These are phyloP conservation scores for Orthosia gracilis DNA, from an alignment of 2,888 invertebrate species.

Conservation along the genomic window DNA sequence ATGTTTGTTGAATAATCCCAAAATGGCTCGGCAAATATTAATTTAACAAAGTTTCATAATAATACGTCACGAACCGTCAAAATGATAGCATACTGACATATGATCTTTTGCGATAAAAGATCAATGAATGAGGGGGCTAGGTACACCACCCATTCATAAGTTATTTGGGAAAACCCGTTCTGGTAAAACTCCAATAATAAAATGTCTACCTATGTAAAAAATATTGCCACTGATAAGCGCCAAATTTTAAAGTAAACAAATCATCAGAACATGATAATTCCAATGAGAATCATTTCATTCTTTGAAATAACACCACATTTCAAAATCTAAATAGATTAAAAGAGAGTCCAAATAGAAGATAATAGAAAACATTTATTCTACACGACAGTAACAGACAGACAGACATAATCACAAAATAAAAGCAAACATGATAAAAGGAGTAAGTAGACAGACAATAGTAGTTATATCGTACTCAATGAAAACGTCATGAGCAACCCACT, in stretches of 20 bases:
- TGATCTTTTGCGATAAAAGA: constrained; percentile 25
- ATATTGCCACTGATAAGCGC: constrained; percentile 23
- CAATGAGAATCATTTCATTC: background rate
- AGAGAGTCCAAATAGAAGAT: too few relatives aligned
- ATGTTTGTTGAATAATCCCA: background rate
- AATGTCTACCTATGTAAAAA: background rate
- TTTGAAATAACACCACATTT: background rate
- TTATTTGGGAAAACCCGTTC: constrained; percentile 7
- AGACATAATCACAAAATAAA: too few relatives aligned
- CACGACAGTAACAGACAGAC: too few relatives aligned
- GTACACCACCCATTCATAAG: constrained; percentile 13
- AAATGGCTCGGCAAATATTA: background rate
- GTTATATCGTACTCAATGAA: background rate
- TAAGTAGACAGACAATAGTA: too few relatives aligned
- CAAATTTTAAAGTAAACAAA: constrained; percentile 10
- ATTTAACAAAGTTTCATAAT: background rate
- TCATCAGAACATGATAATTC: background rate
- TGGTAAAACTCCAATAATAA: background rate
- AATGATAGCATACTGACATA: constrained; percentile 2
- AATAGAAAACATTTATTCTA: too few relatives aligned
- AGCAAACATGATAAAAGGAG: too few relatives aligned
- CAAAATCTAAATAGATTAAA: background rate
- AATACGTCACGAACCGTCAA: background rate
- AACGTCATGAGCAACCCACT: background rate
- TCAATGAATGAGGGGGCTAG: constrained; percentile 7